Percentiles rank a stretch among this genome's conserved stretches.
phyloP scores from a whole-genome alignment of 2,113 vertebrate genomes.

The Globicephala melas region DNA sequence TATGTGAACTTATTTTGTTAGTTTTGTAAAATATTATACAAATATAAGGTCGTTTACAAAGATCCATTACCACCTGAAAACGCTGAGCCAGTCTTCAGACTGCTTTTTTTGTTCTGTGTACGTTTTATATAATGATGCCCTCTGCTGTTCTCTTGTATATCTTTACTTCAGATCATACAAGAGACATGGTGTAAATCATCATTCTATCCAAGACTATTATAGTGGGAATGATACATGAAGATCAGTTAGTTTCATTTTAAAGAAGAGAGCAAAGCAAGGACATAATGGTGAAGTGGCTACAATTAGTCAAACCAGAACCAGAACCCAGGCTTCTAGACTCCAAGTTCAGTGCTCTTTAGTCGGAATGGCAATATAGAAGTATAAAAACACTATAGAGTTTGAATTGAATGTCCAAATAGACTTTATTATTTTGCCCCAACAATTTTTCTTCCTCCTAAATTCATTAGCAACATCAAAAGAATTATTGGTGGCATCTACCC shows the following conservation, averaged over 20 bases:
- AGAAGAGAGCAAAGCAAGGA: not conserved
- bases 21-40: constrained; percentile 34
- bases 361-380: not conserved
- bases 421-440: not conserved
- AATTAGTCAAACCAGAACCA: not conserved
- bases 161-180: not conserved
- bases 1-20: not conserved
- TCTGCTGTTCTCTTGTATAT: constrained; percentile 65
- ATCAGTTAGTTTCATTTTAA: not conserved
- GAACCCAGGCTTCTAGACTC: not conserved
- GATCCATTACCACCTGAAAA: not conserved
- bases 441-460: not conserved
- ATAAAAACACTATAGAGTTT: not conserved
- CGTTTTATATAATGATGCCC: constrained; percentile 66
- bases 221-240: not conserved
- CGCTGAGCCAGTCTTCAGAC: not conserved
- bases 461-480: not conserved
- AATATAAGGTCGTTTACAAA: not conserved
- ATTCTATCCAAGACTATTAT: not conserved
- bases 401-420: not conserved
- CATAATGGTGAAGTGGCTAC: not conserved
- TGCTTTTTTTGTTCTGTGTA: not conserved
- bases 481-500: not conserved
- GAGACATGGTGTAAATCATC: not conserved
- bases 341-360: not conserved